phyloP scores from a whole-genome alignment of 2,888 invertebrate genomes.

The Clitarchus hookeri region DNA sequence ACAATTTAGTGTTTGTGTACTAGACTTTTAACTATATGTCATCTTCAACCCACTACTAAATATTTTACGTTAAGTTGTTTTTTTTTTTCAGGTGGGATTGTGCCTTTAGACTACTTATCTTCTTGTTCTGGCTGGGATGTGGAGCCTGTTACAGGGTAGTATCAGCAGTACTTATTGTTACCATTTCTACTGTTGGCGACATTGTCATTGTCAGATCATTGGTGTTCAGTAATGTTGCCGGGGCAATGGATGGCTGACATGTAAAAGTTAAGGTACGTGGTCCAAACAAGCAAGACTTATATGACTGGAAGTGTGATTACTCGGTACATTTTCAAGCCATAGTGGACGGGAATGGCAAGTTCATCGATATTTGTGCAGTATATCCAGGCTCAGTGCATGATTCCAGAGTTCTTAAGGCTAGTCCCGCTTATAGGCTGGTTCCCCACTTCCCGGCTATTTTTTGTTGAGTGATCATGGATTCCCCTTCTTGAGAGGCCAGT shows the following conservation, averaged over 20 bases:
- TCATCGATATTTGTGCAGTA: constrained; percentile 26
- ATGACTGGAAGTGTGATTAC: constrained; percentile 42
- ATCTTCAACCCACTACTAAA: too few species aligned
- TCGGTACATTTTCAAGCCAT: constrained; percentile 37
- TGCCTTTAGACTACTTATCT: too few species aligned
- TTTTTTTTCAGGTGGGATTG: too few species aligned
- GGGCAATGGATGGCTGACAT: constrained; percentile 29
- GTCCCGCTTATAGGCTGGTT: not conserved
- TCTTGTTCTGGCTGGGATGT: too few species aligned
- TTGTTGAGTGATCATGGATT: constrained; percentile 21
- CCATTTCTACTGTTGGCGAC: too few species aligned
- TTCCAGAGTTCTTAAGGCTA: constrained; percentile 18
- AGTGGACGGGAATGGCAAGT: constrained; percentile 17
- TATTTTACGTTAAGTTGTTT: too few species aligned
- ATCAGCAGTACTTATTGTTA: too few species aligned
- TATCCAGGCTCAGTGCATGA: constrained; percentile 32
- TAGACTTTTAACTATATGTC: too few species aligned
- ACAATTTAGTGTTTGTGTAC: too few species aligned
- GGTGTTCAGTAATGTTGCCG: not conserved
- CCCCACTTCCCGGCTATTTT: constrained; percentile 22
- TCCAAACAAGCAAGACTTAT: constrained; percentile 39
- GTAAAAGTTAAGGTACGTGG: constrained; percentile 35
- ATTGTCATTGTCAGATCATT: too few species aligned
- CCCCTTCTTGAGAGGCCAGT: not conserved
- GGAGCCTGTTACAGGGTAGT: too few species aligned